A percentile compares a stretch with the other conserved stretches of the same genome.
Evolutionary conservation across 2,797 vertebrate species (phyloP).

Genomic region (Poecilia velifera): DNA sequence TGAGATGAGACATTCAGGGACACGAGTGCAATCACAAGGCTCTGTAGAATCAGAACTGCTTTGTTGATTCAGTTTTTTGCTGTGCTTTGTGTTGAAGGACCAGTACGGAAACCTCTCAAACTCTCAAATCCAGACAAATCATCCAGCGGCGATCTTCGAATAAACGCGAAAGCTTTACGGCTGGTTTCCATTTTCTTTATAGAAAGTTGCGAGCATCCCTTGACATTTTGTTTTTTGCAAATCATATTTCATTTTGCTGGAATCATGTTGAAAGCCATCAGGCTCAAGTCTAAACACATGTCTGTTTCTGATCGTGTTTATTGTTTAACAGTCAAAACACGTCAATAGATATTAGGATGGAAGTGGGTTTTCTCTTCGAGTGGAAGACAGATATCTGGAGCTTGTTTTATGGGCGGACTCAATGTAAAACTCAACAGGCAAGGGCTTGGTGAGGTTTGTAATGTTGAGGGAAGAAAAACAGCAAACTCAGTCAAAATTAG

Average conservation of each 20-base stretch:
- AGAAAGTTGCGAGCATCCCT: neutral
- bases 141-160: neutral
- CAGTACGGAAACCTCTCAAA: neutral
- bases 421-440: slow-evolving; percentile 1
- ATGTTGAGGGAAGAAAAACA: neutral
- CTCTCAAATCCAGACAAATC: neutral
- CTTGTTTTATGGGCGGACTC: neutral
- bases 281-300: neutral
- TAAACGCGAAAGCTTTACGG: neutral
- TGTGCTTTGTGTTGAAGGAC: neutral
- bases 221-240: neutral
- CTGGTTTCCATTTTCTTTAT: neutral
- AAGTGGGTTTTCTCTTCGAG: neutral
- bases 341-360: neutral
- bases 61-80: neutral
- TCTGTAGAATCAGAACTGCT: neutral
- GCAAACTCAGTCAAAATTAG: neutral
- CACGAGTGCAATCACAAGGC: neutral
- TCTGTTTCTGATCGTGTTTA: slow-evolving; percentile 14
- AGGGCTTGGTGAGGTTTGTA: neutral
- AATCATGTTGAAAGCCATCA: neutral
- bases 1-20: neutral
- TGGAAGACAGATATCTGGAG: neutral
- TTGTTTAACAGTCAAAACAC: neutral
- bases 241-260: neutral